These are phyloP conservation scores for Nestor notabilis DNA, from an alignment of 2,113 vertebrate genomes.

Conservation along the genomic window DNA sequence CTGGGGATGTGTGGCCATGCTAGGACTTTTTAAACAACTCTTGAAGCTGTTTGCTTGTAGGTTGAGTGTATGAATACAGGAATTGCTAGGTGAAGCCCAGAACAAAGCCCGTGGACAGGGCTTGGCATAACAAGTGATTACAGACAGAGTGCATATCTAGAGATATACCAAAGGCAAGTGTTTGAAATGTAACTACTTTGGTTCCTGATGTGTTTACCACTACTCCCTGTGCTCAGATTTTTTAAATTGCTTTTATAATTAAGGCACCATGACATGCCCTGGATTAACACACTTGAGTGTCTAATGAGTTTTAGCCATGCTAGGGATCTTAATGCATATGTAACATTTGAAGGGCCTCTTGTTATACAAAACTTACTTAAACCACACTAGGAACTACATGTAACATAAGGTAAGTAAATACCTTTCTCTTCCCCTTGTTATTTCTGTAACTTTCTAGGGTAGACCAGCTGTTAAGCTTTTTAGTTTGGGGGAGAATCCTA, in stretches of 20 bases:
- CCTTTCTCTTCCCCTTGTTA: background rate
- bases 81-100: background rate
- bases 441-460: background rate
- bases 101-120: background rate
- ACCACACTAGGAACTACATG: background rate
- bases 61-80: background rate
- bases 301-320: background rate
- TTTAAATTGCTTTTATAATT: background rate
- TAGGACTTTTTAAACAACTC: background rate
- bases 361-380: background rate
- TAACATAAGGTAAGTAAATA: background rate
- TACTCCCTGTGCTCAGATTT: background rate
- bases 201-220: background rate
- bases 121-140: background rate
- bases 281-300: background rate
- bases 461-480: background rate
- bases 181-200: background rate
- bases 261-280: background rate
- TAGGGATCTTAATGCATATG: background rate
- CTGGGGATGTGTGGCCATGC: background rate
- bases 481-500: background rate
- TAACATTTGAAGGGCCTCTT: background rate
- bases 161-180: background rate
- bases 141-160: background rate
- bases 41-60: background rate